Percentiles rank a stretch among this genome's conserved stretches.
Evolutionary conservation across 2,888 invertebrate genomes (phyloP).

Genomic region (Phalangium opilio): DNA sequence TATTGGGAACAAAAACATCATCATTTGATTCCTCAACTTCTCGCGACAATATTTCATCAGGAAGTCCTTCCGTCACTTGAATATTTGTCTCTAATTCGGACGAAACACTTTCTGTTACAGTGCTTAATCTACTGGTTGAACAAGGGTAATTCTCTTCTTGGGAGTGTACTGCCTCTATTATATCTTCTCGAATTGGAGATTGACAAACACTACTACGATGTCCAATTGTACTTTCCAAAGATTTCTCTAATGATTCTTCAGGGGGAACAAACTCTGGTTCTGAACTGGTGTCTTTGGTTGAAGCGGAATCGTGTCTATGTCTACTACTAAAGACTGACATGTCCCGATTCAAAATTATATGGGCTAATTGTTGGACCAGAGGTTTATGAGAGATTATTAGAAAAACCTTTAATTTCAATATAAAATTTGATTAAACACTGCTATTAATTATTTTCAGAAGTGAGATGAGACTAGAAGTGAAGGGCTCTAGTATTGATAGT

Average conservation of each 20-base stretch:
- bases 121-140: too few relatives aligned
- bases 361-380: constrained; percentile 73
- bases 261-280: constrained; percentile 43
- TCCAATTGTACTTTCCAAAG: constrained; percentile 32
- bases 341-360: constrained; percentile 76
- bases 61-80: too few relatives aligned
- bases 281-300: constrained; percentile 5
- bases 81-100: too few relatives aligned
- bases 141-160: too few relatives aligned
- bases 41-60: too few relatives aligned
- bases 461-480: not conserved
- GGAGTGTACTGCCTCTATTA: too few relatives aligned
- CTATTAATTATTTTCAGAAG: not conserved
- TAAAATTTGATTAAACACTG: not conserved
- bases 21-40: not conserved
- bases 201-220: too few relatives aligned
- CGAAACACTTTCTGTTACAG: too few relatives aligned
- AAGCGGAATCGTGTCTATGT: constrained; percentile 1
- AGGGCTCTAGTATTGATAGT: too few relatives aligned
- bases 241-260: constrained; percentile 57
- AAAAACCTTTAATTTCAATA: constrained; percentile 45
- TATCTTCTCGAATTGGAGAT: too few relatives aligned
- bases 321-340: constrained; percentile 24
- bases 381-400: constrained; percentile 81
- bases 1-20: not conserved